phyloP scores from a whole-genome alignment of 2,888 invertebrate species.

The Drosophila sordidula region DNA sequence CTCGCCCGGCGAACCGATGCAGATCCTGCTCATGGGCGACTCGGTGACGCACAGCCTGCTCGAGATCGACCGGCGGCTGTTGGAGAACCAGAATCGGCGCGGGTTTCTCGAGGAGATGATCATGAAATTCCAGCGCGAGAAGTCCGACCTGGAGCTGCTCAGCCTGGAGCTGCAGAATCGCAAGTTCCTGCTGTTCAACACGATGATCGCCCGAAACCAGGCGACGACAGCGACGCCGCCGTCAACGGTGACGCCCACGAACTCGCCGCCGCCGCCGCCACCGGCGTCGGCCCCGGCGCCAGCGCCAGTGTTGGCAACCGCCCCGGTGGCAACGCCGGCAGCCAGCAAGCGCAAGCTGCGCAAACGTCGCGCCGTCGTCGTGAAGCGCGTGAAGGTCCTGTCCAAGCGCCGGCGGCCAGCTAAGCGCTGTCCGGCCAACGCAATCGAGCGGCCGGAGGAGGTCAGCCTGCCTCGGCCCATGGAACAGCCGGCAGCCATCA shows the following conservation, averaged over 20 bases:
- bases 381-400: constrained; percentile 36
- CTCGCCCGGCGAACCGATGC: constrained; percentile 38
- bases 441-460: not conserved
- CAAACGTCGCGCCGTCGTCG: constrained; percentile 24
- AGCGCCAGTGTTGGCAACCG: not conserved
- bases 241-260: constrained; percentile 29
- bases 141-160: constrained; percentile 81
- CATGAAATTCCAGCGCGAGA: constrained; percentile 83
- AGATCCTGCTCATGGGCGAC: constrained; percentile 63
- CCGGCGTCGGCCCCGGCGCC: too few species aligned
- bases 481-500: not conserved
- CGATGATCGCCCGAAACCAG: constrained; percentile 50
- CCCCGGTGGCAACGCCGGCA: not conserved
- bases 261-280: constrained; percentile 28
- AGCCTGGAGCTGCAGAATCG: constrained; percentile 82
- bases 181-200: constrained; percentile 81
- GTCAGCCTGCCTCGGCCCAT: constrained; percentile 19
- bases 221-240: constrained; percentile 9
- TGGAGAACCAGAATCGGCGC: constrained; percentile 83
- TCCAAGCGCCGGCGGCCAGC: constrained; percentile 34
- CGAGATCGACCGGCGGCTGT: constrained; percentile 82
- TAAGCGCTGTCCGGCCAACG: not conserved
- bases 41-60: constrained; percentile 73
- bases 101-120: constrained; percentile 84
- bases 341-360: constrained; percentile 1